Evolutionary conservation across 2,888 invertebrate species (phyloP).

Genomic region (Rhagonycha fulva): DNA sequence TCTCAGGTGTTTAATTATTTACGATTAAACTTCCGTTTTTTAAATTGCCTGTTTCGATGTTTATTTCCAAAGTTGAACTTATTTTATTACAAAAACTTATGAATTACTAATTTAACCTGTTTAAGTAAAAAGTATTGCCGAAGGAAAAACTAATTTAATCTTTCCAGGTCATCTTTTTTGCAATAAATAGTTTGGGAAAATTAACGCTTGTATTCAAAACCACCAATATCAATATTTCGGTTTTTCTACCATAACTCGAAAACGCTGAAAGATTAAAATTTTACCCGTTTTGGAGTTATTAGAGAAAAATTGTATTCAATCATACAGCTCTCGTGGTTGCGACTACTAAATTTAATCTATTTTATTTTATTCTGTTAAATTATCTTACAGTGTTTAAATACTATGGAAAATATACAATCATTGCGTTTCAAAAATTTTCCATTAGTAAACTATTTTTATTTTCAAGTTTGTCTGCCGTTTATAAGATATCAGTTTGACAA

Average conservation of each 20-base stretch:
- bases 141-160: not conserved
- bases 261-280: no score
- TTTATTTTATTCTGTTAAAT: not conserved
- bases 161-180: not conserved
- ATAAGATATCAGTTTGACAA: not conserved
- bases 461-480: not conserved
- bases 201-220: no score
- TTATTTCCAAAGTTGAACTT: not conserved
- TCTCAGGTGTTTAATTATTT: slow-evolving; percentile 1
- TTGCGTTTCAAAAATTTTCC: not conserved
- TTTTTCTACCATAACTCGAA: no score
- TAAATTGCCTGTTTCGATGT: slow-evolving; percentile 1
- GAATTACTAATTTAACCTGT: not conserved
- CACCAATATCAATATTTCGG: no score
- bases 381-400: not conserved
- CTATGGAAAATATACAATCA: not conserved
- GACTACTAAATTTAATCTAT: not conserved
- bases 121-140: not conserved
- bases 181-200: no score
- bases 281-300: no score
- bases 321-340: no score
- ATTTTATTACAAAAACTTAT: not conserved
- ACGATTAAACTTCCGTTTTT: slow-evolving; percentile 3
- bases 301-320: no score
- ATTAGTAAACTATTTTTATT: not conserved